Evolutionary conservation across 2,113 vertebrate genomes (phyloP).

Genomic region (Lagenorhynchus albirostris): DNA sequence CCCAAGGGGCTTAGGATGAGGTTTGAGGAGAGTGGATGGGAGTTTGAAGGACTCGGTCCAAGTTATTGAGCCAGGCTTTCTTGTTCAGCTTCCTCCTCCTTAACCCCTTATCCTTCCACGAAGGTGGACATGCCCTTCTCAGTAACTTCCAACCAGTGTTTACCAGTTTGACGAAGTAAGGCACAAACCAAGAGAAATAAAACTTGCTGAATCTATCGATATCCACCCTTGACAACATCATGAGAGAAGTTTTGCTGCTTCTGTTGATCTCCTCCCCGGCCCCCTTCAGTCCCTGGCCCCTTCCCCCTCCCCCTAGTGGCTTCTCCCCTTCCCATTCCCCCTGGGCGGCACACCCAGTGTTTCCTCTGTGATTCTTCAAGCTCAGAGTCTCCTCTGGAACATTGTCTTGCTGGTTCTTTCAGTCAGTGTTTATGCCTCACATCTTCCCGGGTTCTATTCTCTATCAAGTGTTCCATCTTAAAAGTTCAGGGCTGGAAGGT

Average conservation of each 20-base stretch:
- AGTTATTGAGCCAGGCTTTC: neutral
- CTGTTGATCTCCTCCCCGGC: too few species aligned
- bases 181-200: neutral
- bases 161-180: neutral
- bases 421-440: neutral
- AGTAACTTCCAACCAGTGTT: neutral
- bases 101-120: neutral
- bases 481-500: neutral
- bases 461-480: neutral
- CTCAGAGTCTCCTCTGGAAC: neutral
- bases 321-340: too few species aligned
- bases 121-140: neutral
- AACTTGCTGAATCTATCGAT: neutral
- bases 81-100: neutral
- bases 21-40: neutral
- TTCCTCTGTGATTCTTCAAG: neutral
- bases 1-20: neutral
- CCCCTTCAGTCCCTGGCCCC: neutral
- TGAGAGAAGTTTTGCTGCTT: neutral
- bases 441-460: neutral
- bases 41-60: neutral
- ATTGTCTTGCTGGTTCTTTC: neutral
- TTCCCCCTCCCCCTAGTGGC: too few species aligned
- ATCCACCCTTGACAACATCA: too few species aligned
- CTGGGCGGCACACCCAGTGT: fast-evolving